Percentiles rank a stretch among this genome's conserved stretches.
Evolutionary conservation across 1,140 invertebrate genomes (phyloP).

Genomic region (Diachasma alloeum): DNA sequence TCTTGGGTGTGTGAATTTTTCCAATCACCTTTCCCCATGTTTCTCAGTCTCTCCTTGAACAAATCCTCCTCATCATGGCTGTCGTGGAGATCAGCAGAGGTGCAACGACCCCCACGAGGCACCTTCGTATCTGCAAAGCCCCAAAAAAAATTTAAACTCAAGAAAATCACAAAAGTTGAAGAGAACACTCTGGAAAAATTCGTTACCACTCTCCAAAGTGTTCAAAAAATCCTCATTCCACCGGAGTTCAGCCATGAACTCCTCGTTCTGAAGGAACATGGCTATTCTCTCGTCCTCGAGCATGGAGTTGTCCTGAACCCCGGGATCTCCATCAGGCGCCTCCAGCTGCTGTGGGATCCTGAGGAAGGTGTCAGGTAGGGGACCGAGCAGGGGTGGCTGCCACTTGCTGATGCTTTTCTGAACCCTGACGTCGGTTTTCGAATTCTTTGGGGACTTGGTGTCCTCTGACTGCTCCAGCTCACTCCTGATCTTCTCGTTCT

Average conservation of each 20-base stretch:
- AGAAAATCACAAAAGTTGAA: neutral
- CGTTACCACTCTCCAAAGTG: conserved; percentile 79
- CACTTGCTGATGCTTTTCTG: conserved; percentile 68
- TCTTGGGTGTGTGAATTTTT: no score
- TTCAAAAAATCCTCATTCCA: conserved; percentile 91
- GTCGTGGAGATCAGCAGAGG: neutral
- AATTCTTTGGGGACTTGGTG: conserved; percentile 29
- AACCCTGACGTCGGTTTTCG: conserved; percentile 46
- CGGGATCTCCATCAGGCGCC: conserved; percentile 40
- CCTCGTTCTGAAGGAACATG: conserved; percentile 89
- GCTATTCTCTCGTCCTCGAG: conserved; percentile 85
- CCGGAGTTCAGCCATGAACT: conserved; percentile 88
- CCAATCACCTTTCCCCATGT: conserved; percentile 82
- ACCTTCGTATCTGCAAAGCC: conserved; percentile 54
- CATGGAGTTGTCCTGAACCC: conserved; percentile 64
- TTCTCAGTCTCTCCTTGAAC: conserved; percentile 82
- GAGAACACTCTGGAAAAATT: neutral
- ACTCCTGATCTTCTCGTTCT: conserved; percentile 79
- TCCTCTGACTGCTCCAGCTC: conserved; percentile 73
- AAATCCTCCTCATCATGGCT: conserved; percentile 78
- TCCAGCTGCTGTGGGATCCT: conserved; percentile 66
- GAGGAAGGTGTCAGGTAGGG: conserved; percentile 82
- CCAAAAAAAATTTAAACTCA: neutral
- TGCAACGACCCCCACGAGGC: conserved; percentile 42
- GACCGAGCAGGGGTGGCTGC: conserved; percentile 84